These are phyloP conservation scores for Tetrapedia diversipes DNA, from an alignment of 2,888 invertebrate species.

Conservation along the genomic window DNA sequence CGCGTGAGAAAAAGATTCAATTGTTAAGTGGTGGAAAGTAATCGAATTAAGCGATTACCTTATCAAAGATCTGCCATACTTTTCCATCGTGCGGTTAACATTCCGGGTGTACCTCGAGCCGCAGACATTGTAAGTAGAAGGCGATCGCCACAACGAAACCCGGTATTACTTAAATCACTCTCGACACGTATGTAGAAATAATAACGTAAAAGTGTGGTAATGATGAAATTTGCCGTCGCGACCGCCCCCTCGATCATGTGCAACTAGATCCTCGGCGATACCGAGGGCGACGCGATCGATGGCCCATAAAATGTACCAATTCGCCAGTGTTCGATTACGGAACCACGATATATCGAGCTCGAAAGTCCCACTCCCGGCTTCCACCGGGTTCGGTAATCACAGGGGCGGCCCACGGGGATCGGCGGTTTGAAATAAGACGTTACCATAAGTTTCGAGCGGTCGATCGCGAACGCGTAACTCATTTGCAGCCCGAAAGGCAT, in stretches of 20 bases:
- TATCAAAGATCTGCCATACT: too few relatives aligned
- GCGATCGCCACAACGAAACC: not conserved
- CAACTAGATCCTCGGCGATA: constrained; percentile 7
- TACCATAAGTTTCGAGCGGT: constrained; percentile 57
- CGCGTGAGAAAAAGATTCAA: too few relatives aligned
- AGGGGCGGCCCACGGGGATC: constrained; percentile 34
- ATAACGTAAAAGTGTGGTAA: not conserved
- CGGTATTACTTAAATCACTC: not conserved
- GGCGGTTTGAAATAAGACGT: constrained; percentile 57
- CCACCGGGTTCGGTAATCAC: constrained; percentile 57
- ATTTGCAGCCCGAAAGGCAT: constrained; percentile 58
- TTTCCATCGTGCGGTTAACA: too few relatives aligned
- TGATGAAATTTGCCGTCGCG: constrained; percentile 4
- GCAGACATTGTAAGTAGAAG: not conserved
- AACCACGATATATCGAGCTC: constrained; percentile 40
- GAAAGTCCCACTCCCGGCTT: constrained; percentile 45
- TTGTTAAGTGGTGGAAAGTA: too few relatives aligned
- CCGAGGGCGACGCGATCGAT: not conserved
- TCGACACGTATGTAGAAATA: not conserved
- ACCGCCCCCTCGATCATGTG: not conserved
- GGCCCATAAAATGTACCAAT: constrained; percentile 46
- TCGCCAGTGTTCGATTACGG: constrained; percentile 51
- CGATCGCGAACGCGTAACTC: constrained; percentile 60
- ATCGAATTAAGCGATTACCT: too few relatives aligned
- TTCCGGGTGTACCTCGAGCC: too few relatives aligned